phyloP scores from a whole-genome alignment of 1,140 invertebrate genomes.

The Venturia canescens region DNA sequence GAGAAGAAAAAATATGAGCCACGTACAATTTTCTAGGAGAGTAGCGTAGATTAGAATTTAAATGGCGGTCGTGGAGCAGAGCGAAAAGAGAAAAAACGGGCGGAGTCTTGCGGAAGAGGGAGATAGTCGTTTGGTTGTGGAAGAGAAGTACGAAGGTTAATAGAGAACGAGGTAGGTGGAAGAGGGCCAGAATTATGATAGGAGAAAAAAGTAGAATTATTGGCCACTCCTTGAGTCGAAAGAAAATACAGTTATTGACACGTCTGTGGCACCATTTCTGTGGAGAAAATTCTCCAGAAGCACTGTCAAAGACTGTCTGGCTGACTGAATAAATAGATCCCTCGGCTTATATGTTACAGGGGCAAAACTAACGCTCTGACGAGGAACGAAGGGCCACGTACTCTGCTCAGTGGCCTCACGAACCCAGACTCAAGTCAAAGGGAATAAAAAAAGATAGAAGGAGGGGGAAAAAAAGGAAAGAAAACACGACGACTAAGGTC shows the following conservation, averaged over 20 bases:
- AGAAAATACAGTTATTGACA: not conserved
- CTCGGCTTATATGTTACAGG: not conserved
- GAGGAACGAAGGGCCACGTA: constrained; percentile 9
- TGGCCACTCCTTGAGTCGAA: not conserved
- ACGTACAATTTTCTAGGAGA: too few species aligned
- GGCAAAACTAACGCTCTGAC: not conserved
- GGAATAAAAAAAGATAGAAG: constrained; percentile 5
- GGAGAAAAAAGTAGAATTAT: not conserved
- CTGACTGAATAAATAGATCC: not conserved
- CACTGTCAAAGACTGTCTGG: not conserved
- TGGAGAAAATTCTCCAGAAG: not conserved
- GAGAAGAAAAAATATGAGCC: too few species aligned
- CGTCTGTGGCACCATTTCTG: not conserved
- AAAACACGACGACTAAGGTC: constrained; percentile 1
- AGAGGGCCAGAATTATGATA: not conserved
- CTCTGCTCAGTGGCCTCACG: not conserved
- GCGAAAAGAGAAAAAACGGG: not conserved
- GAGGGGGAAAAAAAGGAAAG: constrained; percentile 55
- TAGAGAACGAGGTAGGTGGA: not conserved
- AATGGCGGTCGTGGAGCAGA: not conserved
- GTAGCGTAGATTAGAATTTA: not conserved
- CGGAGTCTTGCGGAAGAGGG: not conserved
- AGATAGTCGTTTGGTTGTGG: not conserved
- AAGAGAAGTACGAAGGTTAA: not conserved
- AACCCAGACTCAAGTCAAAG: not conserved